Evolutionary conservation across 2,113 vertebrate genomes (phyloP), one percentile per base, ranked within the genome.

Genomic region (Pontoporia blainvillei): DNA sequence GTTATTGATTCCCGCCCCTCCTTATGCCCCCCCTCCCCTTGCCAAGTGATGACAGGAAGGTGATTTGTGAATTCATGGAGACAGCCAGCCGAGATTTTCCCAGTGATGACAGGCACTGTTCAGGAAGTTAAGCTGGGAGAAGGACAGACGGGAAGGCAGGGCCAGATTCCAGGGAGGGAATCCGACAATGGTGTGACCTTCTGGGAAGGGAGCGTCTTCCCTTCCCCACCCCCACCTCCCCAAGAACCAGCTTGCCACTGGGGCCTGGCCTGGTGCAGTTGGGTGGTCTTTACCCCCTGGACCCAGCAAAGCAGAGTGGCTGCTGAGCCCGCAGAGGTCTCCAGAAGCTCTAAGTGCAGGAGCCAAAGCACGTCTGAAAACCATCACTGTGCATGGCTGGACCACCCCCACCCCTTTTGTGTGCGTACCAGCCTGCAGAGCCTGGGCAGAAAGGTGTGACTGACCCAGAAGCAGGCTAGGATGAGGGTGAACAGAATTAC

Each of bases 351-450:
- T 61, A 39, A 81, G 91, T 69, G 21, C 73, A 54, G 92, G 72
- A 97, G 86, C 94, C 90, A 61, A 2, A 61, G 90, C 4, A 54
- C 75, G 76, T 96, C 95, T 92, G 92, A 95, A 91, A 96, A 95
- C 11, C 44, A 83, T 76, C 81, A 9, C 86, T 93, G 91, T 90
- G 93, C 75, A 57, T 3, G 21, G 18, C 14, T 52, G 49, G 49
- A 52, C 2, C 10, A 6, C 61, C 21, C 23, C 54, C 54, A 2
- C 18, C 18, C 54, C n/a, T 25, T 86, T 34, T 25, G 41, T 57
- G 36, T 34, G 27, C 20, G 8, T 8, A 76, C 8, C 61, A 59
- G 67, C 29, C 41, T 29, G 34, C 36, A 46, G 52, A 86, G 20
- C 25, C 41, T 39, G 54, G 29, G 15, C 10, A 66, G 36, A 88